A percentile compares a stretch with the other conserved stretches of the same genome.
Evolutionary conservation across 2,113 vertebrate genomes (phyloP).

Genomic region (Tachycineta bicolor): DNA sequence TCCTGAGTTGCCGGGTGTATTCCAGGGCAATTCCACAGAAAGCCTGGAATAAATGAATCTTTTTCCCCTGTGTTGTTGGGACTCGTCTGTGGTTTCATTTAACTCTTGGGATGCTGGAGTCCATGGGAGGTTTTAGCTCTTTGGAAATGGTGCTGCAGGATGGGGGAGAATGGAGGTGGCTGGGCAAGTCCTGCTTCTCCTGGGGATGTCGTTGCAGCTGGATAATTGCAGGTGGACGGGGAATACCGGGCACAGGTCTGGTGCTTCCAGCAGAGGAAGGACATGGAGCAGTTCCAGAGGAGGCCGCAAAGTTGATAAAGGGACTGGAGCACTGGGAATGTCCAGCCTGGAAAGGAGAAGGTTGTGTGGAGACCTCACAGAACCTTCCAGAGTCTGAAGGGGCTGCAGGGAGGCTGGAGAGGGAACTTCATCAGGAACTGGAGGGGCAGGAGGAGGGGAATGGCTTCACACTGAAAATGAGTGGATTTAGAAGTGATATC

Average conservation of each 20-base stretch:
- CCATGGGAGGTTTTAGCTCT: neutral
- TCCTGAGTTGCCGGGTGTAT: neutral
- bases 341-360: neutral
- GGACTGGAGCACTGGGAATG: neutral
- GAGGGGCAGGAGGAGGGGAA: neutral
- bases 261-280: neutral
- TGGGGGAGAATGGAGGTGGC: neutral
- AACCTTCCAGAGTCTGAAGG: neutral
- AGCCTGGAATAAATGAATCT: neutral
- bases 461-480: neutral
- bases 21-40: neutral
- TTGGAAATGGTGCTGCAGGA: neutral
- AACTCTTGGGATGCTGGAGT: neutral
- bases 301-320: neutral
- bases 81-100: neutral
- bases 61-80: neutral
- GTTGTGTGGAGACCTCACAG: neutral
- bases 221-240: neutral
- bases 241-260: neutral
- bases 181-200: neutral
- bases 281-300: neutral
- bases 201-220: neutral
- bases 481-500: neutral
- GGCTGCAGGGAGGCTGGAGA: neutral
- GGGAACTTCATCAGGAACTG: neutral